Evolutionary conservation across 2,888 invertebrate species (phyloP), one percentile per base, ranked within the genome.

Genomic region (Lamproptera curius): DNA sequence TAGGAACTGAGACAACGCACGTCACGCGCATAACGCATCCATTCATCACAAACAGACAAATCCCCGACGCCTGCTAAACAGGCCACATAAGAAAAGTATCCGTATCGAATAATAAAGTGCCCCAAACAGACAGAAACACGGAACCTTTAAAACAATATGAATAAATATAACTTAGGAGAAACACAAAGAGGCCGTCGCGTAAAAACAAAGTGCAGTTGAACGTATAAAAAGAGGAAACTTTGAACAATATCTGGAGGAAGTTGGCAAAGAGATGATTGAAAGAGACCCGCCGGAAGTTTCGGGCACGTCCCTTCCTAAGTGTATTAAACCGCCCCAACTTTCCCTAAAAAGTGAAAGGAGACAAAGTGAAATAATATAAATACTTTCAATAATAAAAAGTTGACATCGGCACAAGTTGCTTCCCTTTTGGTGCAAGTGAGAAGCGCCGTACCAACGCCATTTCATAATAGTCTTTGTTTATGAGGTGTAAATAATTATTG

Each of bases 371-470:
- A 83, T 83, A 81, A 83, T 80, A 83, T 81, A 84, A 82, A 85
- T 85, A 86, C 81, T 80, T 81, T 77, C 80, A 77, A 84, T 85
- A 77, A 83, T 82, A 85, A 81, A 85, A 85, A 84, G 73, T 81
- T 81, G 65, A 64, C 76, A 76, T 80, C 72, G 74, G 66, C 52
- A 61, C 65, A 64, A 64, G 62, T 65, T 65, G 26, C 59, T 57
- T 46, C 35, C 45, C 33, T 58, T 50, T 50, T 56, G 74, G 69
- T 49, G 6, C 57, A 57, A 61, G 56, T 20, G 11, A 58, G 4
- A 35, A 51, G 48, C 37, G 20, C 20, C 6, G 11, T n/a, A n/a
- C n/a, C n/a, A n/a, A n/a, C n/a, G n/a, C n/a, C n/a, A n/a, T n/a
- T n/a, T n/a, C n/a, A n/a, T n/a, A n/a, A n/a, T n/a, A n/a, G n/a